Evolutionary conservation across 2,797 vertebrate genomes (phyloP), one percentile per base, ranked within the genome.

Genomic region (Falco concolor): DNA sequence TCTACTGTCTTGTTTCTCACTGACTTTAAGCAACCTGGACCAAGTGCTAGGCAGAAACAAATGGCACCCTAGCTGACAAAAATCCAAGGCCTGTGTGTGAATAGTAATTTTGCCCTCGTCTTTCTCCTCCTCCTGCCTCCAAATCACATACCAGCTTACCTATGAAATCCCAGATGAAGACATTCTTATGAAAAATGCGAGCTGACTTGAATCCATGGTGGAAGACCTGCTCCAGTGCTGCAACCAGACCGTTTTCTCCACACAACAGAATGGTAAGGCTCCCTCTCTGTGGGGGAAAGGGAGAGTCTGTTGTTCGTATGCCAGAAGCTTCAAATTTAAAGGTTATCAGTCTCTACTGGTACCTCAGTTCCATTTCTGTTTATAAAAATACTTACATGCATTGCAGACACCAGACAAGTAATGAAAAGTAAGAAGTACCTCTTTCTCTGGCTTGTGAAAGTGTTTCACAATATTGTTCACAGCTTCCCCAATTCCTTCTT

Each of bases 141-240:
- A 64, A 22, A 70, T 47, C 80, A 47, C 16, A 56, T 5, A 54
- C 10, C 21, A 60, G 61, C 91, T 98, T 97, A 99, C 99, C 99
- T 93, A 99, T 98, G 96, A 99, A 99, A 96, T 99, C 99, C 99
- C 99, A 99, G 87, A 99, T 98, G 97, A 99, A 99, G 93, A 99
- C 98, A 12, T 98, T 99, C 96, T 99, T 99, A 97, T 99, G 99
- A 96, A 99, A 99, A 93, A 99, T 98, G 19, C 99, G 98, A 78
- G 98, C 98, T 0, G 98, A 98, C 94, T 98, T 99, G 93, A 99
- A 98, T 20, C 99, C 99, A 1, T 99, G 99, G 95, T 99, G 98
- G 94, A 99, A 99, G 92, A 99, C 99, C 50, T 99, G 99, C 97
- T 99, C 99, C 92, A 99, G 96, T 0, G 99, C 98, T 23, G 98